Evolutionary conservation across 2,797 vertebrate genomes (phyloP), one percentile per base, ranked within the genome.

Genomic region (Helicolenus hilgendorfi): DNA sequence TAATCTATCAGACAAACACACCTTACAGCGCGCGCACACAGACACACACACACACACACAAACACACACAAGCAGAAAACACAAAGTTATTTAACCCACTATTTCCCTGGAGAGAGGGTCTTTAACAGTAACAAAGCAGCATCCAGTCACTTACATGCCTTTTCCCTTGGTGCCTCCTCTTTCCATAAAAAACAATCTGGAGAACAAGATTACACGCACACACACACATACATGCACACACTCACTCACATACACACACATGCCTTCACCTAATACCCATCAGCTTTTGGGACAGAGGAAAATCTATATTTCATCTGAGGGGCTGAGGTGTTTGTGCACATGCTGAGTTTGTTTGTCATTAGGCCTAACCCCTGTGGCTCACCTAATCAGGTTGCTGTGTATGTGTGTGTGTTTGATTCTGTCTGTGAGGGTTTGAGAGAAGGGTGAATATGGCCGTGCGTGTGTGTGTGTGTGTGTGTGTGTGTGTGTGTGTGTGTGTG

Each of bases 281-380:
- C 94, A 93, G 91, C 86, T 95, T 96, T 94, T 92, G 89, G 91
- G 91, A 93, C 68, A 68, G 87, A 83, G 59, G 77, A 95, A 96
- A 97, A 97, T 97, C 96, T 94, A 97, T 97, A 97, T 96, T 96
- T 96, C 95, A 97, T 96, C 93, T 96, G 83, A 82, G 89, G 85
- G 91, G 89, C 94, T 92, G 90, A 89, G 93, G 92, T 96, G 94
- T 95, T 96, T 96, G 94, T 92, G 91, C 89, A 76, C 95, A 95
- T 41, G 92, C 94, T 94, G 92, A 92, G 91, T 94, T 92, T 96
- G 95, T 96, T 96, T 97, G 96, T 96, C 92, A 96, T 97, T 96
- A 96, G 92, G 89, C 77, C 86, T 91, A 91, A 94, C 93, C 95
- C 96, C 94, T 78, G 93, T 68, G 91, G 96, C 79, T 96, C 89